Conservation (phyloP, 2,113 vertebrate genomes). For the Eulemur rufifrons region DNA sequence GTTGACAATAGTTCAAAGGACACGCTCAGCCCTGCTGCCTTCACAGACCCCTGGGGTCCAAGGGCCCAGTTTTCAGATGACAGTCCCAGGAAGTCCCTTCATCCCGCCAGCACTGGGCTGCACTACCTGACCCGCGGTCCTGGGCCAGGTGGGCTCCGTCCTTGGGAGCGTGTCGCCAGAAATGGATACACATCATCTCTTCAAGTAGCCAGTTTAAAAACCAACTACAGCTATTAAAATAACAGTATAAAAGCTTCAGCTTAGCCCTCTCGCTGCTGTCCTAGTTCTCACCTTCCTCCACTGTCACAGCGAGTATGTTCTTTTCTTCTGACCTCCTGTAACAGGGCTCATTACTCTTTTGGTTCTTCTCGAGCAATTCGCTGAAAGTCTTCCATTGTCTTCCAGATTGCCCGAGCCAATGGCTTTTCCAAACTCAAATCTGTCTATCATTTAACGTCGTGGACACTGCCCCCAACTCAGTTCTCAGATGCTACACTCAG, state of each 20-base stretch:
- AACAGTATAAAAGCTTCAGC: not conserved
- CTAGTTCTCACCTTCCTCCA: not conserved
- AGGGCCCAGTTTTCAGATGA: constrained; percentile 6
- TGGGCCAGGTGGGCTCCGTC: not conserved
- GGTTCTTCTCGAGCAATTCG: not conserved
- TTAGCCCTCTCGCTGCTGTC: not conserved
- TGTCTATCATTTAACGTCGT: not conserved
- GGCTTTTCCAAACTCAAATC: not conserved
- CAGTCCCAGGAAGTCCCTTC: not conserved
- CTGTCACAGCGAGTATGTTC: not conserved
- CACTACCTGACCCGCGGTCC: not conserved
- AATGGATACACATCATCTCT: not conserved
- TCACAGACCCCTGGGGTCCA: not conserved
- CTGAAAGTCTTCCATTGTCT: not conserved
- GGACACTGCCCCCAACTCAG: not conserved
- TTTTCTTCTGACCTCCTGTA: not conserved
- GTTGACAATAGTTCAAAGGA: constrained; percentile 55
- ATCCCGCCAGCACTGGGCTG: not conserved
- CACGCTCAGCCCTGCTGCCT: constrained; percentile 6
- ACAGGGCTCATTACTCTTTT: not conserved
- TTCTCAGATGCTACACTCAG: not conserved
- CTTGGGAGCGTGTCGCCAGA: not conserved
- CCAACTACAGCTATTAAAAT: not conserved
- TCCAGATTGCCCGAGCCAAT: not conserved
- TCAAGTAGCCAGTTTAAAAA: not conserved